A percentile compares a stretch with the other conserved stretches of the same genome.
Evolutionary conservation across 2,113 vertebrate genomes (phyloP).

Genomic region (Catharus minimus): DNA sequence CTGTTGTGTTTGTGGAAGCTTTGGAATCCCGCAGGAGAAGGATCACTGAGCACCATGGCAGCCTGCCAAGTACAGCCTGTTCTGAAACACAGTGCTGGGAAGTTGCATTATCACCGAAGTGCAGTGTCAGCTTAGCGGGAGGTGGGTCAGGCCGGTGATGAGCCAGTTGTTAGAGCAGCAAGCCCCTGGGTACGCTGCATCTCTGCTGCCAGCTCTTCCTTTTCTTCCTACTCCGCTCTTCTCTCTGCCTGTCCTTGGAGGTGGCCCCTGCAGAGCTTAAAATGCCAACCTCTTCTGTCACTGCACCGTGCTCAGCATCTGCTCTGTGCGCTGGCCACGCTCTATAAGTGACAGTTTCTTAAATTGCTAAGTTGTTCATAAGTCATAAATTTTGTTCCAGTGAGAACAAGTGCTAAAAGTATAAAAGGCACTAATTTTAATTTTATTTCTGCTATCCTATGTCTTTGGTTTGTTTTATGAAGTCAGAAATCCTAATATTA

Average conservation of each 20-base stretch:
- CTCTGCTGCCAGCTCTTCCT: neutral
- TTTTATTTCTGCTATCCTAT: neutral
- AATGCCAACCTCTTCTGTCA: fast-evolving
- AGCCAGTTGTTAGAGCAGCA: conserved; percentile 11
- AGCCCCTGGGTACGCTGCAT: neutral
- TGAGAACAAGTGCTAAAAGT: neutral
- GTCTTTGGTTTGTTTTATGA: neutral
- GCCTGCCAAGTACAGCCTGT: conserved; percentile 68
- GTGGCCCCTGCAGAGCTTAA: neutral
- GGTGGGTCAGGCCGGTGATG: conserved; percentile 42
- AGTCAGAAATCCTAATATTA: neutral
- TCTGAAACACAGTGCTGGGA: conserved; percentile 39
- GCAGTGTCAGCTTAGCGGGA: conserved; percentile 10
- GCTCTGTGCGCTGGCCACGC: fast-evolving
- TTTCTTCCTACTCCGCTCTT: fast-evolving
- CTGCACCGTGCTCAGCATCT: neutral
- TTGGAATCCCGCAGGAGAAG: conserved; percentile 64
- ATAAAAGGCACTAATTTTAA: neutral
- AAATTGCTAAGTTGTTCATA: neutral
- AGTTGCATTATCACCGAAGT: conserved; percentile 55
- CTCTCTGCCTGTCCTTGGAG: fast-evolving
- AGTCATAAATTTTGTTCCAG: neutral
- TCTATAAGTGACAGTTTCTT: neutral
- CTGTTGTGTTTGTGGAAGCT: conserved; percentile 66
- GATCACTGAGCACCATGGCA: conserved; percentile 53